phyloP scores from a whole-genome alignment of 2,113 vertebrate species.

The Grammomys surdaster region DNA sequence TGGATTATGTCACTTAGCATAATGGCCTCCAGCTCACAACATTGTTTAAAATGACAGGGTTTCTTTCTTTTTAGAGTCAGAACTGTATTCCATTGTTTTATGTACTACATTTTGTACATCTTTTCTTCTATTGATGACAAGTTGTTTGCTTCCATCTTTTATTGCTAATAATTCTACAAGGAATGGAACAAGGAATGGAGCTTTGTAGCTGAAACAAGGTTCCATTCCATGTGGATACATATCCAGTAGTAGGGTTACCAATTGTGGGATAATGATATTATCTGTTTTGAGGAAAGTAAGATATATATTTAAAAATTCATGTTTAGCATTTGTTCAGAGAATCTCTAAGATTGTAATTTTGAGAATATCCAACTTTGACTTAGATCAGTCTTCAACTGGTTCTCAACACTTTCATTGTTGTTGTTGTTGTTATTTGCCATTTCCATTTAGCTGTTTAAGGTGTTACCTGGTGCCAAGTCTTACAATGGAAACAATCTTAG shows the following conservation, averaged over 20 bases:
- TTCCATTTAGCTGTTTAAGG: neutral
- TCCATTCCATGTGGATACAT: neutral
- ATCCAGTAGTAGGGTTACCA: neutral
- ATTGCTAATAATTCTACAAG: neutral
- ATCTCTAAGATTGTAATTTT: neutral
- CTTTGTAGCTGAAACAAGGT: neutral
- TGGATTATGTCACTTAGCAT: neutral
- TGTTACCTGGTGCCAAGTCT: neutral
- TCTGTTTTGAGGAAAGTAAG: neutral
- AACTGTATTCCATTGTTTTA: neutral
- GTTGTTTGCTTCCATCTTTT: neutral
- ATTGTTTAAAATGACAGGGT: neutral
- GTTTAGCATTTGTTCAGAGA: neutral
- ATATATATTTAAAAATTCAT: slow-evolving; percentile 22
- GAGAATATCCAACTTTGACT: neutral
- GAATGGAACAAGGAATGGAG: neutral
- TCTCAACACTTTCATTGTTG: neutral
- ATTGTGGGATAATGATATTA: neutral
- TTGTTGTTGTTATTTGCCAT: neutral
- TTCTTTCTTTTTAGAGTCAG: neutral
- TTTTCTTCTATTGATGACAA: neutral
- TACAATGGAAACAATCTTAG: neutral
- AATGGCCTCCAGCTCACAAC: neutral
- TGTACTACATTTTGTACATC: neutral
- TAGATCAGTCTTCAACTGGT: neutral